phyloP scores from a whole-genome alignment of 2,797 vertebrate species.

The Halcyon badia region DNA sequence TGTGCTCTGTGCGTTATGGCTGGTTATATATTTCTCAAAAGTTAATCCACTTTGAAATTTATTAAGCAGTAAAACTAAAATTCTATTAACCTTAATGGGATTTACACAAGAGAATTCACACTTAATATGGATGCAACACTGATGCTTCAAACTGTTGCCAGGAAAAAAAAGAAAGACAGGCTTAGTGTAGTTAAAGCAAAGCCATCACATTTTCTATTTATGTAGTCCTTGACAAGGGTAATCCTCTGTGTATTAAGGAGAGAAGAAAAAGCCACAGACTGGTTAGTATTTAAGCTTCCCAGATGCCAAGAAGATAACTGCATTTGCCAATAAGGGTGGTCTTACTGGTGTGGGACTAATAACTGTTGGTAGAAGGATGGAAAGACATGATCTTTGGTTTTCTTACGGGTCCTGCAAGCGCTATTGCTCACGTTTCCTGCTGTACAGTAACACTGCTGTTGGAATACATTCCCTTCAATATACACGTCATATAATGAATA shows the following conservation, averaged over 20 bases:
- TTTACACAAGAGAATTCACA: constrained; percentile 56
- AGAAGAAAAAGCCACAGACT: constrained; percentile 10
- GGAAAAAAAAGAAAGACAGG: neutral
- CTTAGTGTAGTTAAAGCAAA: constrained; percentile 34
- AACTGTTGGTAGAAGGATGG: neutral
- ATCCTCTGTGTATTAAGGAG: constrained; percentile 30
- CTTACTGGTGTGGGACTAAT: neutral
- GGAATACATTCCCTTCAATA: neutral
- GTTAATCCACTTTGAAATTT: constrained; percentile 59
- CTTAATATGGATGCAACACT: constrained; percentile 50
- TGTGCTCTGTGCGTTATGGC: neutral
- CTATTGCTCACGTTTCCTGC: neutral
- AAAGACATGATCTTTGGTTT: neutral
- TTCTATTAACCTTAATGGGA: constrained; percentile 66
- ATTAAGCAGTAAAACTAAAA: constrained; percentile 68
- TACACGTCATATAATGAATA: neutral
- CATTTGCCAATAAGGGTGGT: neutral
- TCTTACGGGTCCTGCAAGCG: neutral
- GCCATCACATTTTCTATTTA: constrained; percentile 55
- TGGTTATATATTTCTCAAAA: constrained; percentile 45
- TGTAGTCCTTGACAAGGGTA: constrained; percentile 48
- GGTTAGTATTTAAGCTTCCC: constrained; percentile 14
- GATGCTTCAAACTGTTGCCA: constrained; percentile 47
- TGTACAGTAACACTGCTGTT: neutral
- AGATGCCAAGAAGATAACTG: constrained; percentile 13